These are phyloP conservation scores for Rhynchotus rufescens DNA, from an alignment of 2,797 vertebrate genomes.

Conservation along the genomic window DNA sequence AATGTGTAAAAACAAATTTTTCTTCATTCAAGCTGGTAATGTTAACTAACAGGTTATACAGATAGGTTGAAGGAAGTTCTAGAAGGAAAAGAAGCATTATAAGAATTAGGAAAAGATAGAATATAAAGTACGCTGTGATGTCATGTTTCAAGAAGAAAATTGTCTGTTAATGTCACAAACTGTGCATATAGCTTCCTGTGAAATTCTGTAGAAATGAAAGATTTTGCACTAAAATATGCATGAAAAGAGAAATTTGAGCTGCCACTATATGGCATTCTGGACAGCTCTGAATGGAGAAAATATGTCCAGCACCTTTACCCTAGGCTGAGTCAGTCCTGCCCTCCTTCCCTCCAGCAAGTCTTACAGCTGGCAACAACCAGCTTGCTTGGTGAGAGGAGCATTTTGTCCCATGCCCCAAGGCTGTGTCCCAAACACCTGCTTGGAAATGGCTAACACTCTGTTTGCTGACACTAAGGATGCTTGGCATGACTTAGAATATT, in stretches of 20 bases:
- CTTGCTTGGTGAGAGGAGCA: not conserved
- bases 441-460: not conserved
- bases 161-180: not conserved
- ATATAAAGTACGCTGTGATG: rapidly evolving
- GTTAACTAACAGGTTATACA: not conserved
- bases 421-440: not conserved
- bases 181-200: not conserved
- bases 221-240: not conserved
- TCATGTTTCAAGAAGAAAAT: not conserved
- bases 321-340: not conserved
- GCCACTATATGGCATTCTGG: not conserved
- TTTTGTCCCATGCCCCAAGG: not conserved
- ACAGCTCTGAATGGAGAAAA: not conserved
- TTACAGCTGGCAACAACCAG: not conserved
- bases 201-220: not conserved
- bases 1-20: not conserved
- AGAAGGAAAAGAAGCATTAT: not conserved
- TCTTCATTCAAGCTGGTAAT: not conserved
- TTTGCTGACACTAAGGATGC: not conserved
- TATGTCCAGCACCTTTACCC: not conserved
- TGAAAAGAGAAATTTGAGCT: not conserved
- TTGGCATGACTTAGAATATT: not conserved
- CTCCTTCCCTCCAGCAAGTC: not conserved
- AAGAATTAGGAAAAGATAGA: not conserved
- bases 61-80: not conserved